Evolutionary conservation across 2,888 invertebrate genomes (phyloP).

Genomic region (Hermaeophaga mercurialis): DNA sequence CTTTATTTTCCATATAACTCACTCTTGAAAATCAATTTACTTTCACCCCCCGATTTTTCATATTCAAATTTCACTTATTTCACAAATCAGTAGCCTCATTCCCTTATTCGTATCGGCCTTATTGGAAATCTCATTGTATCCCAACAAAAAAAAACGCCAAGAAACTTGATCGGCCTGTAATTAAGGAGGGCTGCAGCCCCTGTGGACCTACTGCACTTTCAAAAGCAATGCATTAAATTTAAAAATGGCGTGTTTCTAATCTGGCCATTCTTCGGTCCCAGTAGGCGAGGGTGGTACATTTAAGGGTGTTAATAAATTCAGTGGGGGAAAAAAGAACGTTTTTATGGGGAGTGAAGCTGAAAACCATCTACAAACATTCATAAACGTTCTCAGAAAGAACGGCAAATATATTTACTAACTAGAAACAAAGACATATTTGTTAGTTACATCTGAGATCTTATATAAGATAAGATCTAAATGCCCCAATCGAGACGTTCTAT

Average conservation of each 20-base stretch:
- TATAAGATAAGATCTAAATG: too few relatives aligned
- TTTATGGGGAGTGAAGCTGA: too few relatives aligned
- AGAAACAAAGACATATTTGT: too few relatives aligned
- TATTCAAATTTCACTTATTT: slow-evolving; percentile 15
- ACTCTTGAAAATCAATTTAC: not conserved
- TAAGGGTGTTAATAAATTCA: slow-evolving; percentile 39
- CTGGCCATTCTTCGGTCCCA: slow-evolving; percentile 41
- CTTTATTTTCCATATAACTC: too few relatives aligned
- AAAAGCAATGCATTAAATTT: slow-evolving; percentile 34
- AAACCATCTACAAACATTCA: too few relatives aligned
- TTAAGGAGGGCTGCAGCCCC: slow-evolving; percentile 23
- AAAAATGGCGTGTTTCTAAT: slow-evolving; percentile 43
- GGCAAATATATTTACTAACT: too few relatives aligned
- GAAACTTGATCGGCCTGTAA: slow-evolving; percentile 30
- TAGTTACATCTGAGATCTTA: too few relatives aligned
- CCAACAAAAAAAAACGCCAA: slow-evolving; percentile 20
- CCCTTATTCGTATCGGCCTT: slow-evolving; percentile 22
- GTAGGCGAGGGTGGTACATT: slow-evolving; percentile 36
- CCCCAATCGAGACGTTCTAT: too few relatives aligned
- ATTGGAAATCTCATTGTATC: slow-evolving; percentile 11
- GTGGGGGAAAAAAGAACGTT: slow-evolving; percentile 35
- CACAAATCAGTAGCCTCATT: slow-evolving; percentile 3
- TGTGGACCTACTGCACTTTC: slow-evolving; percentile 20
- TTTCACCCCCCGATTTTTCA: not conserved
- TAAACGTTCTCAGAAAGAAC: too few relatives aligned